These are phyloP conservation scores for Nebria brevicollis DNA, from an alignment of 2,888 invertebrate genomes.

Conservation along the genomic window DNA sequence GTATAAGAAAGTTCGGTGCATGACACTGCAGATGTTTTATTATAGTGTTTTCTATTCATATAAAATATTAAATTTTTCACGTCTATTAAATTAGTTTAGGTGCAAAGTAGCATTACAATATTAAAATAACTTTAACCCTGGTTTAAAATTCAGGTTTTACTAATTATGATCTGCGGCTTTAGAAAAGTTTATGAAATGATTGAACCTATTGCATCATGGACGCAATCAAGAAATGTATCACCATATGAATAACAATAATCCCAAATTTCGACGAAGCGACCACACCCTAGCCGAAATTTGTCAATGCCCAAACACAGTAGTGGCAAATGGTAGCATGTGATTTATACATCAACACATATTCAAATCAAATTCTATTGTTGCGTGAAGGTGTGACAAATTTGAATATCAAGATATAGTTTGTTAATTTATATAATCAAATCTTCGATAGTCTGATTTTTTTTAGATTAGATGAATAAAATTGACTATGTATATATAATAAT, in stretches of 20 bases:
- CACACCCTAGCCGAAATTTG: constrained; percentile 13
- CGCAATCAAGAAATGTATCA: not conserved
- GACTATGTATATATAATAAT: too few species aligned
- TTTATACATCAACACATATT: constrained; percentile 40
- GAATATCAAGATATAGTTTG: constrained; percentile 24
- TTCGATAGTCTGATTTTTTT: not conserved
- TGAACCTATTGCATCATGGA: not conserved
- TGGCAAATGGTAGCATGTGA: constrained; percentile 16
- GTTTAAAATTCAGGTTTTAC: too few species aligned
- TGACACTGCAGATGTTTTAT: too few species aligned
- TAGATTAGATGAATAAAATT: not conserved
- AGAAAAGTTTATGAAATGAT: not conserved
- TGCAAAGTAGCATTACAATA: too few species aligned
- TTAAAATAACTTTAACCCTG: too few species aligned
- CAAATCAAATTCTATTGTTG: constrained; percentile 30
- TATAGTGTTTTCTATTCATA: too few species aligned
- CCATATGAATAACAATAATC: not conserved
- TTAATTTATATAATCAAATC: constrained; percentile 11
- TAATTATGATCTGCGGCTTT: not conserved
- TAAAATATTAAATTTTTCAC: too few species aligned
- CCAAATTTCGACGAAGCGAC: constrained; percentile 9
- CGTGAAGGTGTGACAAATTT: constrained; percentile 38
- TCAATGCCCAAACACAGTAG: constrained; percentile 36
- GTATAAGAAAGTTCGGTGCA: too few species aligned
- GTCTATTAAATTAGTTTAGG: too few species aligned